Base-by-base conservation (phyloP, 2,797 vertebrate genomes). In the Rhinichthys osculus region DNA sequence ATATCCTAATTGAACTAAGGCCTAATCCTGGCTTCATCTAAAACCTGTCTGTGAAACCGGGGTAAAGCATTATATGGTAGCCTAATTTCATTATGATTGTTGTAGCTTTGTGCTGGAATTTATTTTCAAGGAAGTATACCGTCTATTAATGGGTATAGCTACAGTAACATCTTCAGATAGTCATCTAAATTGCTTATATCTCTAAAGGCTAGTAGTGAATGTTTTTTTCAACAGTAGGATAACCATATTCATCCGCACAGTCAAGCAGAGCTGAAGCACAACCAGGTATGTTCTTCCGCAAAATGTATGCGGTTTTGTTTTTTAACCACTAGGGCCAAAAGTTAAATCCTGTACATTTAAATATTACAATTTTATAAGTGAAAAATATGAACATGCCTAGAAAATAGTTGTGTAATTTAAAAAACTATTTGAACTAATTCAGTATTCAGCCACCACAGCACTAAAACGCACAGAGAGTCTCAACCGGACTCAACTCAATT, bases 381-480 rank as follows among this genome's bases (percentile, higher is more conserved):
- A 9, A 78, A 27, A 57, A 78, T 17, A 27, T 10, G 27, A 76
- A 54, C 17, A 57, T 57, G 13, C 8, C 50, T 74, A 8, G 40
- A 33, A 76, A 52, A 21, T 7, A n/a, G 33, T 76, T 76, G 0
- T 23, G 11, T 40, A 40, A 16, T 8, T 38, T 40, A 30, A 38
- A 11, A 77, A 77, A 57, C 21, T 23, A 9, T 57, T 6, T 33
- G 72, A 35, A 30, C 42, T 11, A 11, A 44, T 44, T 13, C 17
- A 59, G 21, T 7, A 4, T 78, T 59, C 21, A 78, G 52, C 21
- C 30, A 35, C 11, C 10, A 78, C 21, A 23, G 69, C 38, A 42
- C 21, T 71, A 38, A 71, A 69, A 69, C 66, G 17, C 33, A 69
- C 33, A 77, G 33, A 77, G 50, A 77, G 27, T n/a, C n/a, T n/a